These are phyloP conservation scores for Poecile montanus DNA, from an alignment of 2,797 vertebrate species.

Conservation along the genomic window DNA sequence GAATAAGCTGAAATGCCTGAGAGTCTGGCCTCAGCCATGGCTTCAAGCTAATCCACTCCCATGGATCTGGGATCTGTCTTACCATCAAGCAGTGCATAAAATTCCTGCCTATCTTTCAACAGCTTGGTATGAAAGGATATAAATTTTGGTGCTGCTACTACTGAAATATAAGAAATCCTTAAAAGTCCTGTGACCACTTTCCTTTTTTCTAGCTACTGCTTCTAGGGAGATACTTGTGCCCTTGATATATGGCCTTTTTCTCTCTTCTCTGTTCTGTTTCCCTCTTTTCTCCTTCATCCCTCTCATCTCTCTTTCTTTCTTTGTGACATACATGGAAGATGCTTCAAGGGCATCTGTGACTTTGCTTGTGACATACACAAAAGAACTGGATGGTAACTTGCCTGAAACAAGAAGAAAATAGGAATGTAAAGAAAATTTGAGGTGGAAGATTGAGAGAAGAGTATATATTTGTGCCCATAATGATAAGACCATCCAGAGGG, in stretches of 20 bases:
- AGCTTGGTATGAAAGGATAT: background rate
- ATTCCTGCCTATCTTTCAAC: conserved; percentile 20
- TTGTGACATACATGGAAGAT: background rate
- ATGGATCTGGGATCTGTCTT: background rate
- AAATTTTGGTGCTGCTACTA: background rate
- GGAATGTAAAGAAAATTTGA: background rate
- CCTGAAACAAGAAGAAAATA: background rate
- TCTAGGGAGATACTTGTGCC: background rate
- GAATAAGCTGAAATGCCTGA: background rate
- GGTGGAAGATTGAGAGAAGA: background rate
- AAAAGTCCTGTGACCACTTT: background rate
- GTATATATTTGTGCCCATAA: background rate
- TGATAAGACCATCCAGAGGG: background rate
- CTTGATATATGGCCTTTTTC: background rate
- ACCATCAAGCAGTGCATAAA: background rate
- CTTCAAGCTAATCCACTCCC: conserved; percentile 11
- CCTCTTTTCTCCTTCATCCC: background rate
- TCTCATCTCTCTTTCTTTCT: background rate
- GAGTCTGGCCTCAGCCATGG: background rate
- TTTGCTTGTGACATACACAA: background rate
- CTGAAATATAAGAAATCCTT: background rate
- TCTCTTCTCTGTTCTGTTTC: background rate
- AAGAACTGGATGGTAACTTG: background rate
- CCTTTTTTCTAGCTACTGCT: background rate
- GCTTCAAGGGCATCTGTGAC: background rate